phyloP scores from a whole-genome alignment of 2,113 vertebrate species.

The Oryzias curvinotus region DNA sequence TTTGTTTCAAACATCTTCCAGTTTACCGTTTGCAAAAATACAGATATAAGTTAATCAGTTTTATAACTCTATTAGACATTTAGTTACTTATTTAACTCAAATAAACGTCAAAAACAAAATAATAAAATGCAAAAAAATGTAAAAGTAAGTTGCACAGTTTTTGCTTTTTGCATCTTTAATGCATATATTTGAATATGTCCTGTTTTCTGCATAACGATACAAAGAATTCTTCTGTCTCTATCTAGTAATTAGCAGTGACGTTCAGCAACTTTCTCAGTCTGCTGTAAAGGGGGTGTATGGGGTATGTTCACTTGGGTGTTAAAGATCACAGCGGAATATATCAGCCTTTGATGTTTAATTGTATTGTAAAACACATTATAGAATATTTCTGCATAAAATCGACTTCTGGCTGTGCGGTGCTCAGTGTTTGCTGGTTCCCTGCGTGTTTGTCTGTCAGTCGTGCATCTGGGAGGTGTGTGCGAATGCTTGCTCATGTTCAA shows the following conservation, averaged over 20 bases:
- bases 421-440: conserved; percentile 72
- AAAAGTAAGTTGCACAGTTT: conserved; percentile 60
- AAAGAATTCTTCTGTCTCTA: conserved; percentile 72
- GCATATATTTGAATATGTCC: conserved; percentile 72
- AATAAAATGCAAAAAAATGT: not conserved
- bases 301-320: conserved; percentile 77
- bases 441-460: conserved; percentile 66
- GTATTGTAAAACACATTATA: conserved; percentile 83
- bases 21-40: conserved; percentile 37
- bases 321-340: conserved; percentile 82
- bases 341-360: conserved; percentile 84
- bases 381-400: conserved; percentile 81
- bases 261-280: conserved; percentile 71
- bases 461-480: conserved; percentile 52
- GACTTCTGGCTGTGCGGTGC: conserved; percentile 70
- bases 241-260: conserved; percentile 76
- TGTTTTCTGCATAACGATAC: conserved; percentile 73
- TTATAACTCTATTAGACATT: conserved; percentile 34
- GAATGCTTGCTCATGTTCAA: conserved; percentile 25
- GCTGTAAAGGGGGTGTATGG: conserved; percentile 63
- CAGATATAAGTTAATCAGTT: conserved; percentile 25
- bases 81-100: conserved; percentile 47
- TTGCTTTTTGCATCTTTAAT: conserved; percentile 57
- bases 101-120: conserved; percentile 19
- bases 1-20: conserved; percentile 42